Evolutionary conservation across 2,797 vertebrate genomes (phyloP).

Genomic region (Lepilemur septentrionalis): DNA sequence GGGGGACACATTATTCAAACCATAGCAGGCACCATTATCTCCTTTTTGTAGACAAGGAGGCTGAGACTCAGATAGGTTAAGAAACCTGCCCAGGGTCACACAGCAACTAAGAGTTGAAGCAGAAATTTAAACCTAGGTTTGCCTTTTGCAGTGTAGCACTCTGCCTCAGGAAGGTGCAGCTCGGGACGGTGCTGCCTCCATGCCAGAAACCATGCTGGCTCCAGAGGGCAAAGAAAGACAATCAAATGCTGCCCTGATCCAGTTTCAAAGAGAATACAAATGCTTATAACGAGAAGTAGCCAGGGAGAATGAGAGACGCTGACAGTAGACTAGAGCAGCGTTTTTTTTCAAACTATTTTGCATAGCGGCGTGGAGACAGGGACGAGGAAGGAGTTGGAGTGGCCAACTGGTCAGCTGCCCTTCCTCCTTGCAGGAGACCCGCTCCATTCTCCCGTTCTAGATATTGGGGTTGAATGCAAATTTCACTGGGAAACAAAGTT

Average conservation of each 20-base stretch:
- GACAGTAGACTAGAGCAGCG: background rate
- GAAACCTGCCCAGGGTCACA: background rate
- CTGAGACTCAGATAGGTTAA: background rate
- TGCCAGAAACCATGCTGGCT: background rate
- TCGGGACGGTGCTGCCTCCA: background rate
- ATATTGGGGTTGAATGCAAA: background rate
- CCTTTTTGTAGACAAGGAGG: background rate
- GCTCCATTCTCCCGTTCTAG: background rate
- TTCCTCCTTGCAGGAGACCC: background rate
- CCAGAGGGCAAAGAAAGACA: background rate
- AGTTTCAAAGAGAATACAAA: background rate
- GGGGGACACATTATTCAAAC: background rate
- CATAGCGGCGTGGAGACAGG: background rate
- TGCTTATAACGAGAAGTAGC: background rate
- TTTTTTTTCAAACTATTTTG: background rate
- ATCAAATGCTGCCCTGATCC: background rate
- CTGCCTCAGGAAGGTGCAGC: background rate
- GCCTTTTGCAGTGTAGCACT: background rate
- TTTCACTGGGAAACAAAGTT: background rate
- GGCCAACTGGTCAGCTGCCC: background rate
- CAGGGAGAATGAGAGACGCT: background rate
- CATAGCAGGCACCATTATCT: background rate
- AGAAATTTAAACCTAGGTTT: background rate
- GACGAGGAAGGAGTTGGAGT: background rate
- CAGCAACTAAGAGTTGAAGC: background rate